Base-by-base conservation (phyloP, 2,888 invertebrate genomes). In the Pherbina coryleti region DNA sequence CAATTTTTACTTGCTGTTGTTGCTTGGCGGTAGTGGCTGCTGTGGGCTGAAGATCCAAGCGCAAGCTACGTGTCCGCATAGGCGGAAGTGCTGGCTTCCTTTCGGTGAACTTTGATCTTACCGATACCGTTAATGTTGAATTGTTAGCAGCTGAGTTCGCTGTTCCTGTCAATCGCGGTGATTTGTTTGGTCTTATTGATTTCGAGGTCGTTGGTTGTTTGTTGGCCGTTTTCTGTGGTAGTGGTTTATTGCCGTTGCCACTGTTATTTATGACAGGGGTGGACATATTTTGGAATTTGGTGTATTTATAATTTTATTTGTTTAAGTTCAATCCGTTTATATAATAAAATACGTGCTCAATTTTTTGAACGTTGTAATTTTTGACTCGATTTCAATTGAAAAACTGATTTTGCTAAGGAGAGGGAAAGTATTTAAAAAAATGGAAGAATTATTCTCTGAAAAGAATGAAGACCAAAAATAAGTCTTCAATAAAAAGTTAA, bases 71-170 rank as follows among this genome's bases (percentile, higher is more conserved):
- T 19, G 74, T 70, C 7, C 70, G 78, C 5, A 9, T 37, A 11
- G 73, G 67, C 17, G 19, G 19, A 1, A 76, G 28, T 14, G 51
- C 5, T 37, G 37, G 37, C 44, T 73, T 79, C 37, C 64, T 72
- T 62, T 79, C 79, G 22, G 79, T 75, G 19, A 64, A 77, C 67
- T 78, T 79, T 7, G 79, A 79, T 37, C 44, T 57, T 17, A 67
- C 34, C 5, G 19, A 37, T 1, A 44, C 8, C 22, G 72, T 19
- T 55, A 25, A 17, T 14, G n/a, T 19, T 17, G 51, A 22, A 62
- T 25, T 62, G 31, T 44, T 19, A 64, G 28, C 62, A 37, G 57
- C 37, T 22, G 44, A 44, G 44, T 44, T 44, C 44, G 37, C 22
- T 9, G 67, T 19, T 17, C 76, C 60, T 22, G 62, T 69, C 14